Conservation (phyloP, 2,797 vertebrate species). For the Trachurus trachurus region DNA sequence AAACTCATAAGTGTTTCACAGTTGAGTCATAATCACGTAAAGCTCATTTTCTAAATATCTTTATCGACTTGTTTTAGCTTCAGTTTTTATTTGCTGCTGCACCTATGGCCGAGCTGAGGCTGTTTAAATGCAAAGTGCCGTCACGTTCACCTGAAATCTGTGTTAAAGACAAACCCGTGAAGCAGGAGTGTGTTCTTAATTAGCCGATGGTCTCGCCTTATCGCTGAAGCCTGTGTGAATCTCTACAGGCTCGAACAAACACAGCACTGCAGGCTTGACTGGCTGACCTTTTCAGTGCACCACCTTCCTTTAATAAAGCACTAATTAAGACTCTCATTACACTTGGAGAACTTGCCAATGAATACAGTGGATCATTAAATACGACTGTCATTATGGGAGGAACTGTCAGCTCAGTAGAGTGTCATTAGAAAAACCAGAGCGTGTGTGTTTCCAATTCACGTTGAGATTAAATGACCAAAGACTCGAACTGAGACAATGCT, state of each 20-base stretch:
- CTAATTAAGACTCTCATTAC: conserved; percentile 38
- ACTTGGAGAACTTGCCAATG: conserved; percentile 20
- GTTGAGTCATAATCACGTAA: not conserved
- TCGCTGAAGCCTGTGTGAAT: conserved; percentile 4
- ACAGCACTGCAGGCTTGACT: not conserved
- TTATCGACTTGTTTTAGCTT: not conserved
- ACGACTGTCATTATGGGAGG: conserved; percentile 1
- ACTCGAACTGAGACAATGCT: not conserved
- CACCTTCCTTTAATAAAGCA: conserved; percentile 18
- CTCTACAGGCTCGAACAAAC: conserved; percentile 16
- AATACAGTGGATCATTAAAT: conserved; percentile 28
- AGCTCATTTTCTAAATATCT: not conserved
- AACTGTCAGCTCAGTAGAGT: not conserved
- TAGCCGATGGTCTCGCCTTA: conserved; percentile 1
- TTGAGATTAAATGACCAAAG: conserved; percentile 1
- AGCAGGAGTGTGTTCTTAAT: conserved; percentile 26
- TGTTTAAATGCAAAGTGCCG: not conserved
- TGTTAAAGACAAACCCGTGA: conserved; percentile 3
- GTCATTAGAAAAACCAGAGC: not conserved
- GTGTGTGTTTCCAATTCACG: not conserved
- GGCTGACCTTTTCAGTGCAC: conserved; percentile 42
- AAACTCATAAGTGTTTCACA: not conserved
- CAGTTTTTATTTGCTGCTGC: not conserved
- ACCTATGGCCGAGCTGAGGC: not conserved
- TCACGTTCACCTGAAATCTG: conserved; percentile 2